A percentile compares a stretch with the other conserved stretches of the same genome.
Conservation (phyloP, 1,140 invertebrate species). For the Neuroterus valhalla region DNA sequence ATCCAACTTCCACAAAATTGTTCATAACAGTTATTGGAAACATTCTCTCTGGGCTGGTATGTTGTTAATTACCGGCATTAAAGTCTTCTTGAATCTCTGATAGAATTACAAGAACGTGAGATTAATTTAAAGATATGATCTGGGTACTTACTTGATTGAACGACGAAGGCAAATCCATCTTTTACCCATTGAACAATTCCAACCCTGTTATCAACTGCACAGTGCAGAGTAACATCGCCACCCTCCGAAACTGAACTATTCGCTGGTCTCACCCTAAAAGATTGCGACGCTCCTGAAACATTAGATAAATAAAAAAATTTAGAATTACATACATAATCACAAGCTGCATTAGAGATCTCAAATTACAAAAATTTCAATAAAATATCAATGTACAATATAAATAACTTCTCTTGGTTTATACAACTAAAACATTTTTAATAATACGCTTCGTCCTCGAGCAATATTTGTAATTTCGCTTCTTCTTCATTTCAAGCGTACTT, state of each 20-base stretch:
- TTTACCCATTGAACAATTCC: slow-evolving; percentile 96
- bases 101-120: background rate
- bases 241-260: slow-evolving; percentile 89
- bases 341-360: no score
- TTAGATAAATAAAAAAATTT: slow-evolving; percentile 16
- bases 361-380: no score
- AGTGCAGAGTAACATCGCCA: slow-evolving; percentile 87
- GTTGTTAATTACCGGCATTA: background rate
- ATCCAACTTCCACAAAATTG: no score
- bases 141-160: slow-evolving; percentile 65
- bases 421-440: no score
- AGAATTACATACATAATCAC: no score
- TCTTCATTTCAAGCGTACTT: no score
- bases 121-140: slow-evolving; percentile 27
- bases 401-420: no score
- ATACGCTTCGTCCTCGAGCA: no score
- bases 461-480: no score
- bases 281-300: slow-evolving; percentile 75
- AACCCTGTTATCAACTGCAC: slow-evolving; percentile 88
- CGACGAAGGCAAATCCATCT: slow-evolving; percentile 94
- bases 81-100: background rate
- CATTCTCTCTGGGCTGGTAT: no score
- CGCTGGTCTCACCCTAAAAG: slow-evolving; percentile 86
- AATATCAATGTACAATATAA: no score
- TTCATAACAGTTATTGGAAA: no score